Base-by-base conservation (phyloP, 2,888 invertebrate genomes). In the Thecocarcelia acutangulata region DNA sequence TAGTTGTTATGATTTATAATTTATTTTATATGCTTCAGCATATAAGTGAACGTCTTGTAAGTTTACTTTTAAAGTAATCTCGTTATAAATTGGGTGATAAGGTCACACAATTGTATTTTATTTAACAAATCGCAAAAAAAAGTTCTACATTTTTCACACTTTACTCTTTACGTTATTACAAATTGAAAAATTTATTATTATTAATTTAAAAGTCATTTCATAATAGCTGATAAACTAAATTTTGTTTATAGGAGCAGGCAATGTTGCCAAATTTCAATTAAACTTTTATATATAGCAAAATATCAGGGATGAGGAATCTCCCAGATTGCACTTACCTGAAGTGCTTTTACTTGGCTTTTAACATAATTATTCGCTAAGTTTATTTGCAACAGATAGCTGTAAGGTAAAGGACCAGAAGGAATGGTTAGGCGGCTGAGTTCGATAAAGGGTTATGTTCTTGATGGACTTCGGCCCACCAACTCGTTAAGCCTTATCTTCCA, bases 1-100 rank as follows among this genome's bases (percentile, higher is more conserved):
- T 50, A 12, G 33, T 28, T 15, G 40, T 48, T 46, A 28, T 58
- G 46, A 37, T 15, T 58, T 70, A 48, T 44, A 70, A 24, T 37
- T 58, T 69, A 17, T 5, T 69, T 46, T 58, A 44, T 21, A 13
- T 48, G 19, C 17, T 13, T 63, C n/a, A 11, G 4, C 17, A 24
- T 17, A 2, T 15, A 2, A 4, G 3, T 9, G 12, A 37, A 15
- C 19, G 12, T 58, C 40, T 42, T 54, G 54, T 37, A 56, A 58
- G 56, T n/a, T 61, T 69, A 17, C 56, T 46, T 33, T 11, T 33
- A 56, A 69, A 19, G 33, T 19, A 56, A 68, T 64, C 17, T 8
- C 17, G 46, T 5, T 46, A 8, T 79, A 54, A 79, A 79, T 79
- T 73, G 54, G 61, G 48, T 61, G 59, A 79, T 73, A 79, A 73